Percentiles rank a stretch among this genome's conserved stretches.
phyloP scores from a whole-genome alignment of 2,888 invertebrate species.

The Oscheius sp. region DNA sequence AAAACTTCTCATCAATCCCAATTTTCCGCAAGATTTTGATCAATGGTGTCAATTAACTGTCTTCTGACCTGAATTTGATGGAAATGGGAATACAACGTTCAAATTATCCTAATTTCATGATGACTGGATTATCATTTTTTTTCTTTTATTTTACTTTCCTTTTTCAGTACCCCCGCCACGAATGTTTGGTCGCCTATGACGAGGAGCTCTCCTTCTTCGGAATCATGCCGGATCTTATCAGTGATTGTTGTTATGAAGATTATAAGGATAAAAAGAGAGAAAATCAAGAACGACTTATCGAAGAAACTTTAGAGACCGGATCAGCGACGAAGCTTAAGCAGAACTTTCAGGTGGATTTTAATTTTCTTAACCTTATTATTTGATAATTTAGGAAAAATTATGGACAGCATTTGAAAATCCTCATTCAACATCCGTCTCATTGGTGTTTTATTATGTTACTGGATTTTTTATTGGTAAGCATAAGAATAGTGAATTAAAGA shows the following conservation, averaged over 20 bases:
- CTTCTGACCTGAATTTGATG: too few relatives aligned
- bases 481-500: too few relatives aligned
- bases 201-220: slow-evolving; percentile 99
- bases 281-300: slow-evolving; percentile 96
- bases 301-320: slow-evolving; percentile 77
- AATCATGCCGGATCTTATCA: slow-evolving; percentile 88
- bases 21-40: too few relatives aligned
- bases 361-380: background rate
- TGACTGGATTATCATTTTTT: too few relatives aligned
- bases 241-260: slow-evolving; percentile 99
- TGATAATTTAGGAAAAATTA: slow-evolving; percentile 76
- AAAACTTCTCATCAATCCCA: background rate
- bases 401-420: slow-evolving; percentile 99
- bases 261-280: slow-evolving; percentile 98
- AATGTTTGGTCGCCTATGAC: slow-evolving; percentile 97
- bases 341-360: slow-evolving; percentile 49
- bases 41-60: too few relatives aligned
- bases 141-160: too few relatives aligned
- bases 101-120: too few relatives aligned
- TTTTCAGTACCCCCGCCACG: slow-evolving; percentile 94
- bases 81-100: too few relatives aligned
- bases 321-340: slow-evolving; percentile 58
- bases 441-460: slow-evolving; percentile 99
- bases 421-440: slow-evolving; percentile 96
- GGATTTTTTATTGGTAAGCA: slow-evolving; percentile 92